These are phyloP conservation scores for Elysia crispata DNA, from an alignment of 2,888 invertebrate genomes.

Conservation along the genomic window DNA sequence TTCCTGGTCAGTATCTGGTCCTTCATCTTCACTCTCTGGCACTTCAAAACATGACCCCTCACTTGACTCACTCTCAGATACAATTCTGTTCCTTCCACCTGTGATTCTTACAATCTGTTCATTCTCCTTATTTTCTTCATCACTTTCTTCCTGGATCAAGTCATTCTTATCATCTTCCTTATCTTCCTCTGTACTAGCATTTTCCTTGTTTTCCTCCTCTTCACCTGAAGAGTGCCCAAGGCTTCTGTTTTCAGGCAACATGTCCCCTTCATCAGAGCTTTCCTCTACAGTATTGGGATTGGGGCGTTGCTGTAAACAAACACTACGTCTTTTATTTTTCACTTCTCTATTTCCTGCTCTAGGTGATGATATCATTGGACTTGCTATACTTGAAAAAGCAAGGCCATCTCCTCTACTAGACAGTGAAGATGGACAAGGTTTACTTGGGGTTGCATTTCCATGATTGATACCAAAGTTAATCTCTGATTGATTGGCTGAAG, in stretches of 20 bases:
- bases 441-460: no score
- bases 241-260: neutral
- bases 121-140: conserved; percentile 50
- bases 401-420: neutral
- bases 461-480: neutral
- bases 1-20: neutral
- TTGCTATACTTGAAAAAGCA: no score
- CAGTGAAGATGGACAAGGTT: neutral
- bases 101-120: neutral
- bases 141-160: conserved; percentile 39
- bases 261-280: conserved; percentile 24
- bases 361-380: no score
- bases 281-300: neutral
- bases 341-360: no score
- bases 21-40: conserved; percentile 46
- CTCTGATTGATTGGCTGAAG: neutral
- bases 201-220: neutral
- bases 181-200: neutral
- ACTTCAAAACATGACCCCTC: conserved; percentile 32
- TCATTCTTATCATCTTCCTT: conserved; percentile 38
- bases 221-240: neutral
- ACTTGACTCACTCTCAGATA: conserved; percentile 35
- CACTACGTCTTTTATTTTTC: conserved; percentile 28
- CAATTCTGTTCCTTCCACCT: conserved; percentile 25
- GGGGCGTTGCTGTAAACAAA: conserved; percentile 21